Conservation (phyloP, 2,113 vertebrate species). For the Albula glossodonta region DNA sequence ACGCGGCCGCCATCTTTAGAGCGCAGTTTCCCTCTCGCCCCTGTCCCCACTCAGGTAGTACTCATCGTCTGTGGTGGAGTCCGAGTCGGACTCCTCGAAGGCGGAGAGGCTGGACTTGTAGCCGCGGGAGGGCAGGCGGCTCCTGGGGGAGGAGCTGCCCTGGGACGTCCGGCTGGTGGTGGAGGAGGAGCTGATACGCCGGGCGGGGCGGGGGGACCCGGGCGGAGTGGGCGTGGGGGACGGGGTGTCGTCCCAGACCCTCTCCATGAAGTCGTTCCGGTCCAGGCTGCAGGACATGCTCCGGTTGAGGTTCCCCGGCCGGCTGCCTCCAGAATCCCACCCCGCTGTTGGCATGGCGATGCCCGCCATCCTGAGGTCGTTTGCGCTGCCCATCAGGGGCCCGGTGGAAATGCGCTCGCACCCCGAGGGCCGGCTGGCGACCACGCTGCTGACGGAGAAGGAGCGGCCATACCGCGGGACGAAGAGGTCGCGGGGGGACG, state of each 20-base stretch:
- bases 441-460: conserved; percentile 66
- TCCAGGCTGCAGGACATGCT: conserved; percentile 1
- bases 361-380: background rate
- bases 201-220: background rate
- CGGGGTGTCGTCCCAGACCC: background rate
- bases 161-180: background rate
- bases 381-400: conserved; percentile 28
- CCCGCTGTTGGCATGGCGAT: conserved; percentile 49
- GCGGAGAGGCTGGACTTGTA: conserved; percentile 33
- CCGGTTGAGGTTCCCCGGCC: conserved; percentile 46
- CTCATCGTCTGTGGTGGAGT: conserved; percentile 80
- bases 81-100: conserved; percentile 70
- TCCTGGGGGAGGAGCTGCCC: conserved; percentile 19
- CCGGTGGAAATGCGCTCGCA: conserved; percentile 22
- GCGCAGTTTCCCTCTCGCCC: conserved; percentile 75
- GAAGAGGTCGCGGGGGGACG: background rate
- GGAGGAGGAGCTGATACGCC: background rate
- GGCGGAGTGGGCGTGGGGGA: conserved; percentile 2
- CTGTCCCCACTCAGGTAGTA: conserved; percentile 71
- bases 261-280: conserved; percentile 28
- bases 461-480: conserved; percentile 58
- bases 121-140: conserved; percentile 41
- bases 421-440: conserved; percentile 20
- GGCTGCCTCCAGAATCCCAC: background rate
- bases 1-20: conserved; percentile 54